phyloP scores from a whole-genome alignment of 2,113 vertebrate species.

The cattle (Bos taurus) region DNA sequence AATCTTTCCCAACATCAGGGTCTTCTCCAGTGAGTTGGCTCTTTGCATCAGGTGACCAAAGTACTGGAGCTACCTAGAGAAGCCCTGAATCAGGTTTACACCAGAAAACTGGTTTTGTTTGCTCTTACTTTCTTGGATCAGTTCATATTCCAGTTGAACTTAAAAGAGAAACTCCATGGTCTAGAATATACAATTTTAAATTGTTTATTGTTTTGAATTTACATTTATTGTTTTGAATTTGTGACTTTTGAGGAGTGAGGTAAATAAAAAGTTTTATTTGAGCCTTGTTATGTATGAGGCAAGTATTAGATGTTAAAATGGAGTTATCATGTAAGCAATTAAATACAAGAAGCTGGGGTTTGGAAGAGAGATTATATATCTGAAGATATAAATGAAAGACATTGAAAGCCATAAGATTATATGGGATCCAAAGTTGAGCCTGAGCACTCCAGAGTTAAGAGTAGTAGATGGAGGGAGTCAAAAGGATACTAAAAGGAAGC shows the following conservation, averaged over 20 bases:
- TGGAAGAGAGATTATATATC: neutral
- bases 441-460: neutral
- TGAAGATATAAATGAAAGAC: neutral
- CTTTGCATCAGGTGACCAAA: neutral
- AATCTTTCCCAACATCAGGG: neutral
- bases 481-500: neutral
- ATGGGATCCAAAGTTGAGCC: neutral
- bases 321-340: neutral
- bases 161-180: neutral
- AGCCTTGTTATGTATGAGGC: neutral
- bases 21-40: neutral
- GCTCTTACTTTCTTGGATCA: neutral
- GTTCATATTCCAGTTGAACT: neutral
- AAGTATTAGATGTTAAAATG: neutral
- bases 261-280: neutral
- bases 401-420: neutral
- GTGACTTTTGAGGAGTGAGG: neutral
- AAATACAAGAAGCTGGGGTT: neutral
- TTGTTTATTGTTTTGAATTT: neutral
- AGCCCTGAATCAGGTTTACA: neutral
- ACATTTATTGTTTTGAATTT: neutral
- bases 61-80: neutral
- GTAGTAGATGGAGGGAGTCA: neutral
- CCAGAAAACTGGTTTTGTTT: neutral
- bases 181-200: neutral